Percentiles rank a stretch among this genome's conserved stretches.
Evolutionary conservation across 1,140 invertebrate species (phyloP).

Genomic region (Camponotus vicinus): DNA sequence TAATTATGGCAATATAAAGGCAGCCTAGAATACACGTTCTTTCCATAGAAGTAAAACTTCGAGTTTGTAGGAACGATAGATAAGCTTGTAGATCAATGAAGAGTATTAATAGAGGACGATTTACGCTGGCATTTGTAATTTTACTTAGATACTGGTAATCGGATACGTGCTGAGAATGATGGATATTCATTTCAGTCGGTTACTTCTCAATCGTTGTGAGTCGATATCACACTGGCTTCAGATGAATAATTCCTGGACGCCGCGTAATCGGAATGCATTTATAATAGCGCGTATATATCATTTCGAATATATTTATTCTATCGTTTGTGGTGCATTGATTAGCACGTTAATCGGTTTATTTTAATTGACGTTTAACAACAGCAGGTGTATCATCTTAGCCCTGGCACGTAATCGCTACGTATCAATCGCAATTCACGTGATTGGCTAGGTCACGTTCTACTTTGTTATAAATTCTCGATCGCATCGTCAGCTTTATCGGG

Average conservation of each 20-base stretch:
- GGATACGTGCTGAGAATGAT: conserved; percentile 75
- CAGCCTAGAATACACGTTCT: not conserved
- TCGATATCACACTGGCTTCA: conserved; percentile 58
- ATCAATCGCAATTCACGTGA: not conserved
- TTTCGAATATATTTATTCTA: conserved; percentile 25
- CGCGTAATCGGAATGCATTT: conserved; percentile 47
- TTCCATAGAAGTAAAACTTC: conserved; percentile 4
- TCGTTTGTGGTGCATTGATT: conserved; percentile 24
- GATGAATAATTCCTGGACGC: conserved; percentile 38
- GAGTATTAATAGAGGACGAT: conserved; percentile 55
- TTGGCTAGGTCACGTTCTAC: conserved; percentile 45
- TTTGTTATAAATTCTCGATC: conserved; percentile 47
- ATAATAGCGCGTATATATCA: conserved; percentile 1
- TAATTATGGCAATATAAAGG: conserved; percentile 36
- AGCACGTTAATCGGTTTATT: conserved; percentile 32
- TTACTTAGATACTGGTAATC: conserved; percentile 58
- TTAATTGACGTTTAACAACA: not conserved
- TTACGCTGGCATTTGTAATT: conserved; percentile 56
- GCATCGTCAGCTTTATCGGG: conserved; percentile 6
- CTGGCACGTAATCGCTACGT: conserved; percentile 8
- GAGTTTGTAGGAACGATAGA: not conserved
- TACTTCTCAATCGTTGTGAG: conserved; percentile 71
- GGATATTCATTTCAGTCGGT: conserved; percentile 66
- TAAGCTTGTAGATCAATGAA: conserved; percentile 25
- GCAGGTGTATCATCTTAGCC: conserved; percentile 15